Evolutionary conservation across 2,797 vertebrate genomes (phyloP).

Genomic region (Leptodactylus fallax): DNA sequence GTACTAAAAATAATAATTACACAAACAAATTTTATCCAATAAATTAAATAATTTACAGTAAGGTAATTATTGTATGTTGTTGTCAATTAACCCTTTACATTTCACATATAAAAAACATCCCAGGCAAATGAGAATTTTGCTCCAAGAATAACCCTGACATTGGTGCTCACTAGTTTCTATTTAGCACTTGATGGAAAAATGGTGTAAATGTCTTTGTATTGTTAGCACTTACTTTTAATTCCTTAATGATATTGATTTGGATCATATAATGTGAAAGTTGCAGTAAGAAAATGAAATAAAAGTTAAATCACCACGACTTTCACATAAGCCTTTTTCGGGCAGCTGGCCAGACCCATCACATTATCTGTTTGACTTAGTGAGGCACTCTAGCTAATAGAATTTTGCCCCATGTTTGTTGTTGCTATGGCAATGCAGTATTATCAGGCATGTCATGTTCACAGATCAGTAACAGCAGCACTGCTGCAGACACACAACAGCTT

Average conservation of each 20-base stretch:
- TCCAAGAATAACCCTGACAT: conserved; percentile 29
- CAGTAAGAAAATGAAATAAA: conserved; percentile 71
- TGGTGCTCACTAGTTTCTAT: conserved; percentile 14
- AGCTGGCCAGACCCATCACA: conserved; percentile 78
- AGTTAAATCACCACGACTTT: conserved; percentile 82
- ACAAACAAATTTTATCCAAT: not conserved
- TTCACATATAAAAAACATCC: not conserved
- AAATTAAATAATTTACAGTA: not conserved
- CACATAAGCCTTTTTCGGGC: conserved; percentile 79
- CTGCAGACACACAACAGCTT: conserved; percentile 80
- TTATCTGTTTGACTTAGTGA: conserved; percentile 84
- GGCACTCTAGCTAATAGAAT: conserved; percentile 84
- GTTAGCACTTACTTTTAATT: conserved; percentile 27
- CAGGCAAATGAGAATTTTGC: not conserved
- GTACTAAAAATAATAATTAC: too few species aligned
- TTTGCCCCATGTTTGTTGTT: conserved; percentile 86
- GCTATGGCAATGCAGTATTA: conserved; percentile 84
- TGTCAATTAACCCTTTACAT: not conserved
- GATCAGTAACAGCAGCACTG: conserved; percentile 80
- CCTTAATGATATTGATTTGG: conserved; percentile 21
- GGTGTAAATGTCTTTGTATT: conserved; percentile 29
- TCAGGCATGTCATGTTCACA: conserved; percentile 86
- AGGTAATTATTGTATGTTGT: not conserved
- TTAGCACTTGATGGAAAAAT: conserved; percentile 24
- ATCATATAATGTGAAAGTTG: conserved; percentile 49